These are phyloP conservation scores for Gisinianus flammeolus DNA, from an alignment of 2,888 invertebrate species.

Conservation along the genomic window DNA sequence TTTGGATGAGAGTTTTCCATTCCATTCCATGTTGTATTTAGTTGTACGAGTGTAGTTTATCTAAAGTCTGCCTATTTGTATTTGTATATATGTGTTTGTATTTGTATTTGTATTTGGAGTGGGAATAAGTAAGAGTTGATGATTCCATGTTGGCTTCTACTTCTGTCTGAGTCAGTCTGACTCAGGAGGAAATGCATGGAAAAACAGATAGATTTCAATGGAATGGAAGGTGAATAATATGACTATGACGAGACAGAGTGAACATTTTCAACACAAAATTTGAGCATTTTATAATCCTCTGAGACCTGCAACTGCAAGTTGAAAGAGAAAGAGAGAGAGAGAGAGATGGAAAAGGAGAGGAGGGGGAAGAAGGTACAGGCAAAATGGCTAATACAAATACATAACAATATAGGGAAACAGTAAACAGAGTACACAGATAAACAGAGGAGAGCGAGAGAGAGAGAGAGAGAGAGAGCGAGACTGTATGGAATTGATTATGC, in stretches of 20 bases:
- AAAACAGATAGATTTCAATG: too few species aligned
- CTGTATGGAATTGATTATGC: neutral
- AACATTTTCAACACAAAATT: too few species aligned
- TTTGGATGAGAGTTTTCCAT: neutral
- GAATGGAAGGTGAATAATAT: too few species aligned
- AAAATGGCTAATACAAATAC: neutral
- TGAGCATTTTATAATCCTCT: too few species aligned
- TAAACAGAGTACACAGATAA: neutral
- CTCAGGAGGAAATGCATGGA: too few species aligned
- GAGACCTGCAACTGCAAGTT: too few species aligned
- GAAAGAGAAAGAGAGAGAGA: conserved; percentile 29
- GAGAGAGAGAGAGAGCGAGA: neutral
- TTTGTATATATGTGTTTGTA: neutral
- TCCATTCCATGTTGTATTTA: too few species aligned
- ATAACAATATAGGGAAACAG: neutral
- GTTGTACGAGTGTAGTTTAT: neutral
- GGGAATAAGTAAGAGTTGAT: neutral
- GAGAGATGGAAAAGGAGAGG: conserved; percentile 26
- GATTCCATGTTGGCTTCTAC: too few species aligned
- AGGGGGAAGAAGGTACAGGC: neutral
- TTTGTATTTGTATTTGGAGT: neutral
- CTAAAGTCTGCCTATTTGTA: neutral
- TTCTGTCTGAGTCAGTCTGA: too few species aligned
- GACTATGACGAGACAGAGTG: too few species aligned
- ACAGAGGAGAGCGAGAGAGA: neutral